Conservation (phyloP, 2,888 invertebrate species). For the Allolobophora icterica region DNA sequence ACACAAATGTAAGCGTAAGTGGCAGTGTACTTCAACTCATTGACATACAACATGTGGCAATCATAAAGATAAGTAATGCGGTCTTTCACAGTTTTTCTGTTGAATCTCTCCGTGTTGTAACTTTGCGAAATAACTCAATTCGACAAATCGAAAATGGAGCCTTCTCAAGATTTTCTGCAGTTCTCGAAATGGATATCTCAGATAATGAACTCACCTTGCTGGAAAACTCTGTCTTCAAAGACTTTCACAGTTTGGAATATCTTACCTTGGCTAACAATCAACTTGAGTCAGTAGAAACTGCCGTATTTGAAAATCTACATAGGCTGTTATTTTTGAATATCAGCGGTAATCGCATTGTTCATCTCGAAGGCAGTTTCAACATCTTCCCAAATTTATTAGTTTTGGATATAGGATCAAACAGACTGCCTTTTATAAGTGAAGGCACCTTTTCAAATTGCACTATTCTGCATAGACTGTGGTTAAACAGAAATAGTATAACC, state of each 20-base stretch:
- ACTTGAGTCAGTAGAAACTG: not conserved
- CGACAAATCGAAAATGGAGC: not conserved
- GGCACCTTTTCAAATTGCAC: not conserved
- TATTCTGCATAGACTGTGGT: not conserved
- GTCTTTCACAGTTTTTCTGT: too few relatives aligned
- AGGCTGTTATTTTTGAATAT: not conserved
- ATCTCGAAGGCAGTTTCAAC: not conserved
- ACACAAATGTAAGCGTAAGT: too few relatives aligned
- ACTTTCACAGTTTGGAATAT: not conserved
- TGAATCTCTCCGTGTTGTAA: not conserved
- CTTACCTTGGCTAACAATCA: not conserved
- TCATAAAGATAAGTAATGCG: too few relatives aligned
- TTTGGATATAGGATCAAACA: not conserved
- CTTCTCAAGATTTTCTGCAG: not conserved
- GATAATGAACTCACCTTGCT: not conserved
- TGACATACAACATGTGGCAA: too few relatives aligned
- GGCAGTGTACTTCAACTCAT: too few relatives aligned
- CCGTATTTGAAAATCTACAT: not conserved
- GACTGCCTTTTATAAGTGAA: not conserved
- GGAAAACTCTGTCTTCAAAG: not conserved
- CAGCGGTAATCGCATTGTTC: not conserved
- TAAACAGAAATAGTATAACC: not conserved
- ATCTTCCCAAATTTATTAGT: not conserved
- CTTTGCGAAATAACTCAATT: not conserved
- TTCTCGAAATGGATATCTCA: not conserved